These are phyloP conservation scores for Drosophila tropicalis DNA, from an alignment of 1,140 invertebrate genomes.

Conservation along the genomic window DNA sequence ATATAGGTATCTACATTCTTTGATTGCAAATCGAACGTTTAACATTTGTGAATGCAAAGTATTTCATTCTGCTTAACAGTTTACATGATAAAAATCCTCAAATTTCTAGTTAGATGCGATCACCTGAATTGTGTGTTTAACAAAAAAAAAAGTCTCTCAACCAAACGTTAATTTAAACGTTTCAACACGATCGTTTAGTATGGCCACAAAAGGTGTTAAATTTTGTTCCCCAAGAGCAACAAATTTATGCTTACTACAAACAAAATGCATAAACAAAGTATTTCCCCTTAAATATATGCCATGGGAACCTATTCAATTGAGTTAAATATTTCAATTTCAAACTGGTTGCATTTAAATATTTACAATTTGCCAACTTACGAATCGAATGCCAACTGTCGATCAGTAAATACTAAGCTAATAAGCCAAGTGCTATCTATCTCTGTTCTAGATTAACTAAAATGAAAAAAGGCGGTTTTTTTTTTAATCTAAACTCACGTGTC, in stretches of 20 bases:
- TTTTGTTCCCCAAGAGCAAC: constrained; percentile 10
- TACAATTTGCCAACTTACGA: constrained; percentile 1
- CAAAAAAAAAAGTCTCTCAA: constrained; percentile 9
- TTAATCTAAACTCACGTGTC: constrained; percentile 41
- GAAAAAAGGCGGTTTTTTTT: constrained; percentile 19
- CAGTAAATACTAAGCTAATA: constrained; percentile 26
- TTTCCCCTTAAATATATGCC: not conserved
- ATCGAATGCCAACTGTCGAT: constrained; percentile 24
- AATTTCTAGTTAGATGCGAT: constrained; percentile 3
- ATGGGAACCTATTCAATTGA: not conserved
- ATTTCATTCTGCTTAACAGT: not conserved
- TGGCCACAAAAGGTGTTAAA: constrained; percentile 55
- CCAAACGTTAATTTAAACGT: constrained; percentile 44
- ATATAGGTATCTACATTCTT: constrained; percentile 49
- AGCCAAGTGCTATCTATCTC: not conserved
- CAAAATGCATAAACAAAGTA: constrained; percentile 34
- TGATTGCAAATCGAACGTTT: constrained; percentile 18
- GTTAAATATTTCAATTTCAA: not conserved
- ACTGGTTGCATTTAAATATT: constrained; percentile 7
- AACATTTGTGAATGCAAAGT: not conserved
- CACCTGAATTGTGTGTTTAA: not conserved
- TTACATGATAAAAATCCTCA: not conserved
- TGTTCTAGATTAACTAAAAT: constrained; percentile 20
- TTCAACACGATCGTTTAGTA: constrained; percentile 51
- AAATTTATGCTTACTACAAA: constrained; percentile 50